Base-by-base conservation (phyloP, 92 coral and sea anemone species). In the Hydrozoanthus gracilis region DNA sequence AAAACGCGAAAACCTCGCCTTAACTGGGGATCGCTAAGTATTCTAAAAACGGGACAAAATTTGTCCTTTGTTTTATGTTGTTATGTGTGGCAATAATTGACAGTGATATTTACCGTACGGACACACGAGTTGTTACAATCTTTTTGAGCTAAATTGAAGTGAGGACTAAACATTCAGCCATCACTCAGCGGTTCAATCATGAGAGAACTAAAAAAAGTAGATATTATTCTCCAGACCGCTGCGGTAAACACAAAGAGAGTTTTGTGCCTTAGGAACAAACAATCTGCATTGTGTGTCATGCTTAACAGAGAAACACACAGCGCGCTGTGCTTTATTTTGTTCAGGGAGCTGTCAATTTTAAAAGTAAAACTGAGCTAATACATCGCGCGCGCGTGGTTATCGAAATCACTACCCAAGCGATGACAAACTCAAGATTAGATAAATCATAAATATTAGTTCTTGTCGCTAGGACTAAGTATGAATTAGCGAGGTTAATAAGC, bases 401-500 rank as follows among this genome's bases (percentile, higher is more conserved):
- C 16, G 3, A 64, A 13, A 4, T 7, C 13, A 17, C 15, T 15
- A 48, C 8, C n/a, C 72, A 39, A 18, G 68, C 12, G 82, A 86
- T 72, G 76, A 58, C 73, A 73, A 48, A 83, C 67, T 68, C 64
- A 71, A 88, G 92, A 88, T 90, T 87, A 86, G 71, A 78, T 70
- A 76, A 73, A 90, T 89, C 61, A 61, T 89, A 90, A 94, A 94
- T 86, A 88, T 87, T 83, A 67, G 85, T 80, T 80, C 85, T 80
- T 80, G 85, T 80, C 85, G 85, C 85, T 64, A 65, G 85, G 74
- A 80, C 85, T 80, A 80, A 80, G 85, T 80, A 80, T 50, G 92
- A 83, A 88, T 89, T 91, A 91, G 90, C 16, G 87, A 76, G 94
- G 94, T 89, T 91, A 95, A 95, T 92, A 90, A 92, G 95, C 83